These are phyloP conservation scores for Trisateles emortualis DNA, from an alignment of 2,888 invertebrate species.

Conservation along the genomic window DNA sequence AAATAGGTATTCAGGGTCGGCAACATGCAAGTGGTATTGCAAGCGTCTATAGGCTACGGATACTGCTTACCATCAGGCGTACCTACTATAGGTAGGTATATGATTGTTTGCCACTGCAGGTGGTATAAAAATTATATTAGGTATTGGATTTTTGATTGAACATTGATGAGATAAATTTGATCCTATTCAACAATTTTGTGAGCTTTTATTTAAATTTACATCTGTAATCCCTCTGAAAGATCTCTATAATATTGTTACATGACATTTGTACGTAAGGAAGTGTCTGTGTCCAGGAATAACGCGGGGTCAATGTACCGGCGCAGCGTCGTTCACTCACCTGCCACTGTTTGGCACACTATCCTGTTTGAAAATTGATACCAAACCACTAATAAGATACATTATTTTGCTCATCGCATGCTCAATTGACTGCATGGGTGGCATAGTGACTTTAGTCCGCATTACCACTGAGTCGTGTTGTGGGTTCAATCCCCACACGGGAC, in stretches of 20 bases:
- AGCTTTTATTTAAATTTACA: not conserved
- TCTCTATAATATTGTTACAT: conserved; percentile 9
- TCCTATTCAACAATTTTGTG: not conserved
- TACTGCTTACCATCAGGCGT: no score
- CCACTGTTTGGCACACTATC: conserved; percentile 70
- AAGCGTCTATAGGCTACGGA: no score
- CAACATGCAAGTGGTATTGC: no score
- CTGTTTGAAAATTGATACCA: conserved; percentile 69
- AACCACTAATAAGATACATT: conserved; percentile 31
- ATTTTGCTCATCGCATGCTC: conserved; percentile 20
- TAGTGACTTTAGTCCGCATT: no score
- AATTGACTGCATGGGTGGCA: conserved; percentile 10
- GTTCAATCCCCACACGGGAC: no score
- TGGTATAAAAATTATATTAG: no score
- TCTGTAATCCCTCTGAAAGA: not conserved
- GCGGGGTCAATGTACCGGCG: conserved; percentile 70
- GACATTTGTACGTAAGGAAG: conserved; percentile 60
- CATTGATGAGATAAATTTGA: no score
- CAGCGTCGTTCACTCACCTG: conserved; percentile 78
- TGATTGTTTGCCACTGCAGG: no score
- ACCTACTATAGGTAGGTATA: no score
- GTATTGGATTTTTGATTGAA: no score
- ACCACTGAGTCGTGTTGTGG: no score
- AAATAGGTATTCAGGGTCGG: no score
- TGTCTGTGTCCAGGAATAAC: conserved; percentile 74